Evolutionary conservation across 2,888 invertebrate species (phyloP), one percentile per base, ranked within the genome.

Genomic region (Drosophila colorata): DNA sequence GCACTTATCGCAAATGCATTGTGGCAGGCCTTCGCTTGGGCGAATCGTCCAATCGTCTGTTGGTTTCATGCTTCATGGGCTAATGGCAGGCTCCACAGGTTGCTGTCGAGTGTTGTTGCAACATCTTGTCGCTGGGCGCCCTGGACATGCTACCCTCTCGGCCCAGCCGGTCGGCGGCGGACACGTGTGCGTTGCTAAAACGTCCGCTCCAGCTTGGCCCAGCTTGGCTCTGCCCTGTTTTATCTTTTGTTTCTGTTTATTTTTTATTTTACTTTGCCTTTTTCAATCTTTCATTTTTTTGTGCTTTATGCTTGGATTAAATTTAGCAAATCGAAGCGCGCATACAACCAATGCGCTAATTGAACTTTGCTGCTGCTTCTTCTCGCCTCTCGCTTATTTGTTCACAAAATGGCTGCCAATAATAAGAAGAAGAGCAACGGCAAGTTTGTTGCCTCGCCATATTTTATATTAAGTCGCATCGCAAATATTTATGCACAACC

Each of bases 101-200:
- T 84, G 83, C 87, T 80, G 84, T 83, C 59, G 80, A 74, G 83
- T 82, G 77, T 82, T 78, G 76, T 84, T 85, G 88, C 87, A 83
- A 86, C 86, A 87, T 78, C 57, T 69, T 86, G 86, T 80, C 69
- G 87, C 66, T 80, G 86, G 80, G 80, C 87, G 81, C 74, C 84
- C 84, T 69, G 78, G 64, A 72, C 77, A 68, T 64, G 69, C 37
- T 35, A 56, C 58, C 48, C 33, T 14, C 40, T n/a, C 23, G 33
- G 38, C 41, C 37, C 35, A 9, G 11, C 37, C 41, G 38, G 16
- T n/a, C 11, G 1, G 25, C 14, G 38, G 43, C 44, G 80, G 78
- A 78, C 85, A 85, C 85, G 85, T 85, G 85, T 88, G 88, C 85
- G 84, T 85, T 84, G 87, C 85, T 85, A 85, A 85, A 85, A 85